Conservation (phyloP, 2,797 vertebrate genomes). For the Ficedula albicollis region DNA sequence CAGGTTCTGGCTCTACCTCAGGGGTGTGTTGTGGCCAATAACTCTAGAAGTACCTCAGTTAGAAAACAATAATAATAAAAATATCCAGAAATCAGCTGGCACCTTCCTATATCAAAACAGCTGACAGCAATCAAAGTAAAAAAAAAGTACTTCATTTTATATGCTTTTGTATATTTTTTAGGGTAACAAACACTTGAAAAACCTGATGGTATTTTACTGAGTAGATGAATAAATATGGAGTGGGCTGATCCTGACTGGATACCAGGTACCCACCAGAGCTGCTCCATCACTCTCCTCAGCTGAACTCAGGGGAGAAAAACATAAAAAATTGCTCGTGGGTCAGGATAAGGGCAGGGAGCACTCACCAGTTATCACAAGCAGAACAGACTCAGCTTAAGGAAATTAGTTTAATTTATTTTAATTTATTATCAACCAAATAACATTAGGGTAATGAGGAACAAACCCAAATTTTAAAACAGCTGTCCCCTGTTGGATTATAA, state of each 20-base stretch:
- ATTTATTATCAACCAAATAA: not conserved
- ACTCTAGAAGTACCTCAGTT: not conserved
- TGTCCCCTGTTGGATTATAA: not conserved
- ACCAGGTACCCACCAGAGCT: not conserved
- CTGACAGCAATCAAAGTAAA: not conserved
- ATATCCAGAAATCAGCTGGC: not conserved
- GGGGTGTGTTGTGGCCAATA: not conserved
- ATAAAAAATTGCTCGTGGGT: rapidly evolving
- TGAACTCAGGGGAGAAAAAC: rapidly evolving
- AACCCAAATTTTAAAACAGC: not conserved
- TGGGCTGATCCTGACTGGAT: not conserved
- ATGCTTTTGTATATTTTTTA: not conserved
- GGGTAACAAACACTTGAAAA: not conserved
- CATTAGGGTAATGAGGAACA: not conserved
- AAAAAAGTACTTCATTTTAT: not conserved
- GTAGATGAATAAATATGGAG: not conserved
- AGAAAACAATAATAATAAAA: not conserved
- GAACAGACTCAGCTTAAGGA: not conserved
- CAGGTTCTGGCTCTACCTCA: not conserved
- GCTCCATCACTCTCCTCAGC: not conserved
- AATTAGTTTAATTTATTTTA: not conserved
- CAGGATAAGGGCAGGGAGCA: not conserved
- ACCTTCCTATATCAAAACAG: not conserved
- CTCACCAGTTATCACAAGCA: too few species aligned
- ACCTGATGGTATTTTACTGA: not conserved